phyloP scores from a whole-genome alignment of 1,140 invertebrate genomes.

The Drosophila bocki region DNA sequence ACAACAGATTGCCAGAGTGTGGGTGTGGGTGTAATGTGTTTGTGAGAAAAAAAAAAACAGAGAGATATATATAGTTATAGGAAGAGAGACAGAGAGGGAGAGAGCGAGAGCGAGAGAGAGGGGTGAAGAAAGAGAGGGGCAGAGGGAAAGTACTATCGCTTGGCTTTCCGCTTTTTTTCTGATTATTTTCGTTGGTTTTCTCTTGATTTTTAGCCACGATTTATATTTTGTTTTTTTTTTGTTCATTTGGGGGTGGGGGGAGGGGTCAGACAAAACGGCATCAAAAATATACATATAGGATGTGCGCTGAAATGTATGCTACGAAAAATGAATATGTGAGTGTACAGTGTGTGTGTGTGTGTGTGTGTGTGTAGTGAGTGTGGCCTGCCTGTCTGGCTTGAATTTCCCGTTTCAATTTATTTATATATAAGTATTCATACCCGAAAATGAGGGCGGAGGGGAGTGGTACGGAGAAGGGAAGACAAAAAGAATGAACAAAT shows the following conservation, averaged over 20 bases:
- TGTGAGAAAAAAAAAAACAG: conserved; percentile 25
- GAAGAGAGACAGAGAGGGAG: conserved; percentile 2
- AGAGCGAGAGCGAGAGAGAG: background rate
- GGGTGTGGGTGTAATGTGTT: conserved; percentile 34
- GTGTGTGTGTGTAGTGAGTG: conserved; percentile 6
- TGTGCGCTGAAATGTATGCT: conserved; percentile 47
- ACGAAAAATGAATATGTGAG: conserved; percentile 38
- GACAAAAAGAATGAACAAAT: background rate
- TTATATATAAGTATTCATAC: conserved; percentile 1
- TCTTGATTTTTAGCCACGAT: conserved; percentile 8
- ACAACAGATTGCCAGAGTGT: conserved; percentile 56
- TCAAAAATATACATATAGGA: conserved; percentile 40
- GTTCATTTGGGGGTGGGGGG: conserved; percentile 21
- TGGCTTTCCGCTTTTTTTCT: conserved; percentile 31
- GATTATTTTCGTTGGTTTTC: conserved; percentile 22
- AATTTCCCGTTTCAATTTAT: conserved; percentile 29
- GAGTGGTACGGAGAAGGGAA: background rate
- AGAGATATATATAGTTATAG: conserved; percentile 10
- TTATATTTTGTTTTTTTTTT: background rate
- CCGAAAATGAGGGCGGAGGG: background rate
- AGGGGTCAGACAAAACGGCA: conserved; percentile 54
- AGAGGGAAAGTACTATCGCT: conserved; percentile 21
- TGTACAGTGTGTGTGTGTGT: conserved; percentile 4
- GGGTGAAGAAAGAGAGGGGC: background rate
- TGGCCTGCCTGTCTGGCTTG: conserved; percentile 9